phyloP scores from a whole-genome alignment of 2,113 vertebrate species.

The Scytalopus superciliaris region DNA sequence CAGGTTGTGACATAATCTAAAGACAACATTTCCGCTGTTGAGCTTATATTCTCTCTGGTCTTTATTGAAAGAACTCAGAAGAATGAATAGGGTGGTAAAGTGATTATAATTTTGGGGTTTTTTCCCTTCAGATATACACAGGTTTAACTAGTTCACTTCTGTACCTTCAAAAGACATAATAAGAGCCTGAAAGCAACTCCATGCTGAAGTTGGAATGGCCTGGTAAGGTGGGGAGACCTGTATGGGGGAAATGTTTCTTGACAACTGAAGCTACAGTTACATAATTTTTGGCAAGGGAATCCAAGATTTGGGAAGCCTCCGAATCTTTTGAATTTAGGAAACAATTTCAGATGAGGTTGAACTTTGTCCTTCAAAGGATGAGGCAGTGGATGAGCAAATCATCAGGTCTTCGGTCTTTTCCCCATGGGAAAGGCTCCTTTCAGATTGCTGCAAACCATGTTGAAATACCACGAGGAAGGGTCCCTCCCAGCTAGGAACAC shows the following conservation, averaged over 20 bases:
- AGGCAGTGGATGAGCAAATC: background rate
- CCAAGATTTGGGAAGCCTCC: background rate
- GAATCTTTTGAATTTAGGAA: background rate
- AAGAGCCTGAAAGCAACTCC: background rate
- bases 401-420: background rate
- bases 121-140: background rate
- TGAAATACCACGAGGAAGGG: background rate
- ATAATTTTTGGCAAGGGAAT: background rate
- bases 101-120: background rate
- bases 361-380: background rate
- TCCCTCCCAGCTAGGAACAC: background rate
- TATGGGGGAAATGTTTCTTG: background rate
- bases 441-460: background rate
- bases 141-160: background rate
- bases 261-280: background rate
- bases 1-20: background rate
- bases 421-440: background rate
- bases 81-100: background rate
- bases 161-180: background rate
- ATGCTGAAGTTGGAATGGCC: background rate
- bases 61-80: background rate
- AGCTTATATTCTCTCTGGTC: background rate
- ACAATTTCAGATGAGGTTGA: background rate
- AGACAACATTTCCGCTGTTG: background rate
- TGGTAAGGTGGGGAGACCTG: background rate